Conservation (phyloP, 2,113 vertebrate species). For the Equus quagga region DNA sequence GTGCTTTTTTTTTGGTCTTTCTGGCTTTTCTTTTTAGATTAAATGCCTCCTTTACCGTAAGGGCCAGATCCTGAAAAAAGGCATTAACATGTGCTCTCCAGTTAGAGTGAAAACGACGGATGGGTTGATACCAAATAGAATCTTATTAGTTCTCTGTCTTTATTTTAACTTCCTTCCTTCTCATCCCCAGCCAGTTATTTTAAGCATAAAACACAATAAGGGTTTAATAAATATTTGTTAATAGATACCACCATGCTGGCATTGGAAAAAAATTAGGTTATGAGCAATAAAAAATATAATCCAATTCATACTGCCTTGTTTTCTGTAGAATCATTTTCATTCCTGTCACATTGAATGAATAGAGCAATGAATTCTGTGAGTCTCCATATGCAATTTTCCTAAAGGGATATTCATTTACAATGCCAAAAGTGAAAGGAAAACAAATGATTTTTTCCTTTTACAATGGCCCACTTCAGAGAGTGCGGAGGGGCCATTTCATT, state of each 20-base stretch:
- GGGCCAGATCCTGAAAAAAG: neutral
- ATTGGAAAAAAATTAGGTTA: neutral
- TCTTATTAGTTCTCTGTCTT: neutral
- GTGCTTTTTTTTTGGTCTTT: neutral
- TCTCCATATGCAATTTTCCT: constrained; percentile 55
- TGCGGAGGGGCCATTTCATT: constrained; percentile 57
- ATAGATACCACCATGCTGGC: neutral
- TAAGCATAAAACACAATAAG: neutral
- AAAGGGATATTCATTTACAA: constrained; percentile 62
- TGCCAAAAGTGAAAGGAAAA: constrained; percentile 74
- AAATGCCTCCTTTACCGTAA: neutral
- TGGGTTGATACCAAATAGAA: neutral
- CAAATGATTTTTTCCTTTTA: constrained; percentile 59
- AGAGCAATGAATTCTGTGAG: constrained; percentile 56
- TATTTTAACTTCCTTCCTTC: neutral
- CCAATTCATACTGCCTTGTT: neutral
- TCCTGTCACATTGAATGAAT: constrained; percentile 69
- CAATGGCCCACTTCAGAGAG: neutral
- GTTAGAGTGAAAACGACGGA: neutral
- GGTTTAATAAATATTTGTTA: constrained; percentile 47
- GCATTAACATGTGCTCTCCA: neutral
- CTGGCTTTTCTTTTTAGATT: neutral
- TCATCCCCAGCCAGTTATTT: neutral
- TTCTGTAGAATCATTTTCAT: constrained; percentile 64
- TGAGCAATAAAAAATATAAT: constrained; percentile 46